These are phyloP conservation scores for Lordiphosa stackelbergi DNA, from an alignment of 1,140 invertebrate species.

Conservation along the genomic window DNA sequence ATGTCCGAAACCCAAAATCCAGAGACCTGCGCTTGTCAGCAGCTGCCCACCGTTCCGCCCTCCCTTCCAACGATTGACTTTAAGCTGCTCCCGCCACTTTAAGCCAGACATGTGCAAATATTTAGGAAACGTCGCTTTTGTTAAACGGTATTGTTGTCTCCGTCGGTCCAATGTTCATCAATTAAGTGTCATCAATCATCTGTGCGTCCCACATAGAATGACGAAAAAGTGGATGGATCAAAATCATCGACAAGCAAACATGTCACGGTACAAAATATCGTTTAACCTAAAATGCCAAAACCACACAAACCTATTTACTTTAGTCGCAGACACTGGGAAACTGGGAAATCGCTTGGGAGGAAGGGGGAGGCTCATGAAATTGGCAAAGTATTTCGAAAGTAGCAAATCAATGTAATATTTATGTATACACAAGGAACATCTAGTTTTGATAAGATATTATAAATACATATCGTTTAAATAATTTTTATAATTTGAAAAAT, in stretches of 20 bases:
- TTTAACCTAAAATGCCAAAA: slow-evolving; percentile 61
- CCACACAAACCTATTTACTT: slow-evolving; percentile 54
- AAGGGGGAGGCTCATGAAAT: too few relatives aligned
- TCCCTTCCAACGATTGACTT: slow-evolving; percentile 13
- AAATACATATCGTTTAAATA: too few relatives aligned
- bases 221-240: slow-evolving; percentile 31
- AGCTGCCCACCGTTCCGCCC: slow-evolving; percentile 8
- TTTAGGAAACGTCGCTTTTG: slow-evolving; percentile 22
- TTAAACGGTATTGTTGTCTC: slow-evolving; percentile 19
- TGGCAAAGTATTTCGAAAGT: too few relatives aligned
- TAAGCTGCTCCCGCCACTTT: slow-evolving; percentile 49
- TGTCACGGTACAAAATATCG: slow-evolving; percentile 71
- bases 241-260: slow-evolving; percentile 62
- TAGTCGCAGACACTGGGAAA: not conserved
- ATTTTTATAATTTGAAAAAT: too few relatives aligned
- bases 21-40: slow-evolving; percentile 14
- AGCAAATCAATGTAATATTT: too few relatives aligned
- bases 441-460: too few relatives aligned
- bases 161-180: slow-evolving; percentile 46
- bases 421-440: too few relatives aligned
- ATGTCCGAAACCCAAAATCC: slow-evolving; percentile 19
- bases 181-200: slow-evolving; percentile 74
- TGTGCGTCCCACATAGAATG: slow-evolving; percentile 19
- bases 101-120: slow-evolving; percentile 57
- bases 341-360: too few relatives aligned